phyloP scores from a whole-genome alignment of 2,888 invertebrate genomes.

The Furcula furcula region DNA sequence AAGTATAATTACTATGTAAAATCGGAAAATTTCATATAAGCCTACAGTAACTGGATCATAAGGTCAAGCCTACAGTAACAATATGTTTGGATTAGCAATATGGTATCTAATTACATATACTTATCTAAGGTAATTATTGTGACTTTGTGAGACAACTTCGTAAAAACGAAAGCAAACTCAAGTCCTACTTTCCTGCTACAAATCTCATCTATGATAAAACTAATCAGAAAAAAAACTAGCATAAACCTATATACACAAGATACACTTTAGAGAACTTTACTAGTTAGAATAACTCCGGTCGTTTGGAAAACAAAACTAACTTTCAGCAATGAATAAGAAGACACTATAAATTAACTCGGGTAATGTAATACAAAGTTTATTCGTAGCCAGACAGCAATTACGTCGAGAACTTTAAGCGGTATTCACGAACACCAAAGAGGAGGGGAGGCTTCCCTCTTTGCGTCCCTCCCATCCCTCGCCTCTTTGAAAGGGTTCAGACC shows the following conservation, averaged over 20 bases:
- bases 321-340: constrained; percentile 71
- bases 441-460: constrained; percentile 34
- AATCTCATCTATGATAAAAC: background rate
- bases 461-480: constrained; percentile 40
- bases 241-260: constrained; percentile 12
- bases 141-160: no score
- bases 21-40: no score
- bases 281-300: constrained; percentile 49
- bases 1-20: no score
- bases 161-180: no score
- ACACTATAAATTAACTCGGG: constrained; percentile 74
- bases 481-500: constrained; percentile 60
- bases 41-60: no score
- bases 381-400: constrained; percentile 78
- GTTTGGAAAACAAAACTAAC: constrained; percentile 62
- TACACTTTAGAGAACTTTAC: constrained; percentile 35
- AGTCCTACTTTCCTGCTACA: no score
- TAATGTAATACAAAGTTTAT: constrained; percentile 80
- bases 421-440: constrained; percentile 73
- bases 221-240: background rate
- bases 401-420: constrained; percentile 72
- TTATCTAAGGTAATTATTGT: no score
- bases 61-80: no score
- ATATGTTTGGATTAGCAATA: no score
- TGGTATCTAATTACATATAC: no score